These are phyloP conservation scores for Nibea albiflora DNA, from an alignment of 2,113 vertebrate species.

Conservation along the genomic window DNA sequence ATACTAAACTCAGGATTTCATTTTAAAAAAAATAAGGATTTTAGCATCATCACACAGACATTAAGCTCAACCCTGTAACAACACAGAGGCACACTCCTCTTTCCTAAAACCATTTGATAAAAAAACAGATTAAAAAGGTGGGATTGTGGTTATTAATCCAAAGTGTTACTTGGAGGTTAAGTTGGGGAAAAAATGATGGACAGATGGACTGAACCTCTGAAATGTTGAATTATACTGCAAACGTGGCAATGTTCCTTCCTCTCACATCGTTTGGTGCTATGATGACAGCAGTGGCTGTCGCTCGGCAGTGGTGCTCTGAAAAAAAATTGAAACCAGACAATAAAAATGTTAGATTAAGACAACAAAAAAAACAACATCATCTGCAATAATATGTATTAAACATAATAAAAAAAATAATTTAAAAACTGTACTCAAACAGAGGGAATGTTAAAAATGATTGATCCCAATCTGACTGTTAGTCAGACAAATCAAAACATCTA, in stretches of 20 bases:
- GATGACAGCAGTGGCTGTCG: slow-evolving; percentile 78
- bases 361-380: background rate
- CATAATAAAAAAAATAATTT: background rate
- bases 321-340: background rate
- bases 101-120: background rate
- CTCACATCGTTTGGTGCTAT: slow-evolving; percentile 22
- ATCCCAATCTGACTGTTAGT: background rate
- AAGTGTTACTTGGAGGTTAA: slow-evolving; percentile 19
- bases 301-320: slow-evolving; percentile 78
- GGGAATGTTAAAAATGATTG: too few relatives aligned
- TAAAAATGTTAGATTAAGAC: background rate
- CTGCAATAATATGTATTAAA: background rate
- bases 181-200: slow-evolving; percentile 5
- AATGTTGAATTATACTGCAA: background rate
- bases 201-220: background rate
- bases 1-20: background rate
- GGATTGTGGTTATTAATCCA: background rate
- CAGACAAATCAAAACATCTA: background rate
- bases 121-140: slow-evolving; percentile 7
- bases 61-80: background rate
- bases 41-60: slow-evolving; percentile 15
- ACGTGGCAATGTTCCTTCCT: background rate
- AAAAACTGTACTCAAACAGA: too few relatives aligned
- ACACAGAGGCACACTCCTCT: background rate
- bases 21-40: background rate